Percentiles rank a stretch among this genome's conserved stretches.
Conservation (phyloP, 2,888 invertebrate genomes). For the Liodrosophila aerea region DNA sequence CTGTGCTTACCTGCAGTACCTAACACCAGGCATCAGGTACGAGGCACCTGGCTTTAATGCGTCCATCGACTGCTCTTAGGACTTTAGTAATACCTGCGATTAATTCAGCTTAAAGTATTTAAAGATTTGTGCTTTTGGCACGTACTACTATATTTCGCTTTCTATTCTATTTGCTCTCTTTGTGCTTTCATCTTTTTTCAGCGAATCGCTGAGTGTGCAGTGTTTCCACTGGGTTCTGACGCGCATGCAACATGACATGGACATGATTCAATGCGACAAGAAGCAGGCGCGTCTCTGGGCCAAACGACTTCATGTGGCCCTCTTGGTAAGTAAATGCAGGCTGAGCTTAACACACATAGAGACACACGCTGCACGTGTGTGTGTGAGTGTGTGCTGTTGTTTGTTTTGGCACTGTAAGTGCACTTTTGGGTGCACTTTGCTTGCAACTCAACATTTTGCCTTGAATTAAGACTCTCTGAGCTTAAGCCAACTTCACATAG, state of each 20-base stretch:
- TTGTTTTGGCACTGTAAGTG: conserved; percentile 63
- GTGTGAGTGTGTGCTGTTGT: conserved; percentile 60
- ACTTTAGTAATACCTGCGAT: not conserved
- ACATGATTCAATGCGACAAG: conserved; percentile 93
- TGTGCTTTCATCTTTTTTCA: conserved; percentile 80
- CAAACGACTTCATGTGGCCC: conserved; percentile 91
- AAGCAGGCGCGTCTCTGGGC: conserved; percentile 92
- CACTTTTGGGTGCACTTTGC: conserved; percentile 70
- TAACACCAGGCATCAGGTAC: not conserved
- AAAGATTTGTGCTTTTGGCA: not conserved
- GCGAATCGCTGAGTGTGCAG: conserved; percentile 95
- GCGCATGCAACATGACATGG: conserved; percentile 91
- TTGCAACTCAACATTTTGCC: conserved; percentile 41
- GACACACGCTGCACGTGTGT: conserved; percentile 11
- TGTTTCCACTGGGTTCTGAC: conserved; percentile 93
- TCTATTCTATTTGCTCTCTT: conserved; percentile 12
- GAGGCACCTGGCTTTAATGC: conserved; percentile 33
- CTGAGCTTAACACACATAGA: conserved; percentile 43
- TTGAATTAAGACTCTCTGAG: conserved; percentile 42
- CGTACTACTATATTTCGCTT: not conserved
- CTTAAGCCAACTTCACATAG: conserved; percentile 40
- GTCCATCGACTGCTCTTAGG: conserved; percentile 21
- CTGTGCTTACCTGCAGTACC: conserved; percentile 35
- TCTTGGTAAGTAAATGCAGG: conserved; percentile 82
- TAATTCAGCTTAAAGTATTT: conserved; percentile 14